These are phyloP conservation scores for Apoda limacodes DNA, from an alignment of 2,888 invertebrate genomes.

Conservation along the genomic window DNA sequence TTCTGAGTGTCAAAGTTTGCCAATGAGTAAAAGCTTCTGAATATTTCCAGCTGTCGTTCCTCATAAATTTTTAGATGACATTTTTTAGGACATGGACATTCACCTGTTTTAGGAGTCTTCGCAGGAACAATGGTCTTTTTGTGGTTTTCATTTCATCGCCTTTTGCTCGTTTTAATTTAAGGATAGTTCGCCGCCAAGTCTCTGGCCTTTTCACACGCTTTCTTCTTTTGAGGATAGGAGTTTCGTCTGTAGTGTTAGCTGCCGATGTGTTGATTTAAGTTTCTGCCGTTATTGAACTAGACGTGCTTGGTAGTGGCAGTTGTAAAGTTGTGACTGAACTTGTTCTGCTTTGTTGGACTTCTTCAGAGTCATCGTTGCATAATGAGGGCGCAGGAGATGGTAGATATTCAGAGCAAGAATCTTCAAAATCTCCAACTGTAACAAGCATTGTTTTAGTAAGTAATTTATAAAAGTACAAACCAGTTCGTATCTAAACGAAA, in stretches of 20 bases:
- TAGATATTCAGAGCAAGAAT: slow-evolving; percentile 6
- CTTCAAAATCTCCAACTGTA: slow-evolving; percentile 7
- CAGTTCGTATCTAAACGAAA: neutral
- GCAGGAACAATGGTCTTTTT: slow-evolving; percentile 12
- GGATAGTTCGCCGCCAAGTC: slow-evolving; percentile 13
- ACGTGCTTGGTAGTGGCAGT: slow-evolving; percentile 6
- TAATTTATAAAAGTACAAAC: slow-evolving; percentile 6
- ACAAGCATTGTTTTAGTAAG: slow-evolving; percentile 2
- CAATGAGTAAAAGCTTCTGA: slow-evolving; percentile 13
- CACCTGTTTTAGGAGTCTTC: slow-evolving; percentile 14
- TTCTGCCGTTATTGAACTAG: slow-evolving; percentile 7
- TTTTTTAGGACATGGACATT: slow-evolving; percentile 12
- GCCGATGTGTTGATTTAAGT: slow-evolving; percentile 3
- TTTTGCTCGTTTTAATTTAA: slow-evolving; percentile 13
- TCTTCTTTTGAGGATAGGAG: too few relatives aligned
- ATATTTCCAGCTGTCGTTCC: slow-evolving; percentile 12
- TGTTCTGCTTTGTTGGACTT: slow-evolving; percentile 9
- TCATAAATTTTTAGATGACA: slow-evolving; percentile 10
- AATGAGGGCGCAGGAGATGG: slow-evolving; percentile 5
- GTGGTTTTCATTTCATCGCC: slow-evolving; percentile 12
- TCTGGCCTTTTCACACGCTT: slow-evolving; percentile 11
- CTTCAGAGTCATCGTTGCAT: slow-evolving; percentile 9
- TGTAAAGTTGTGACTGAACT: slow-evolving; percentile 9
- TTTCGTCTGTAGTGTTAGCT: slow-evolving; percentile 6
- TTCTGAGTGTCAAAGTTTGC: slow-evolving; percentile 13